Evolutionary conservation across 1,140 invertebrate genomes (phyloP).

Genomic region (Drosophila sulfurigaster): DNA sequence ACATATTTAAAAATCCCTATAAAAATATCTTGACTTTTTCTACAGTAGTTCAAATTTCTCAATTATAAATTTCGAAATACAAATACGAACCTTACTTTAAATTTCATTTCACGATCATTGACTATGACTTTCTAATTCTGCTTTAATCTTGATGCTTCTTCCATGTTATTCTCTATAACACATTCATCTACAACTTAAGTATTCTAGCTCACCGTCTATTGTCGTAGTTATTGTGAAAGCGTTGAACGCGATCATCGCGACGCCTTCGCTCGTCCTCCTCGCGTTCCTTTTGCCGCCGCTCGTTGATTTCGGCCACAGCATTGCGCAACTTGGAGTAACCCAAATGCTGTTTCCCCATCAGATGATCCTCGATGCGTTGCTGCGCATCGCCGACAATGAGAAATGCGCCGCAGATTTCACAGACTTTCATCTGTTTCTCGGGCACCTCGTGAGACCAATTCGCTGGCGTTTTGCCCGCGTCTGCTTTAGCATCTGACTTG

Average conservation of each 20-base stretch:
- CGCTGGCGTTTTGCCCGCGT: slow-evolving; percentile 85
- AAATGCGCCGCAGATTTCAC: slow-evolving; percentile 99
- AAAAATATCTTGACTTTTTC: no score
- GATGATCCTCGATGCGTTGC: slow-evolving; percentile 98
- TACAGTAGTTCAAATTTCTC: no score
- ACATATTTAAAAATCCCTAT: no score
- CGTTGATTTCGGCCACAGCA: slow-evolving; percentile 88
- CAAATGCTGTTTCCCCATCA: slow-evolving; percentile 99
- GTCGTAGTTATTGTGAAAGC: slow-evolving; percentile 84
- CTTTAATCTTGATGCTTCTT: no score
- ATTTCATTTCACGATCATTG: no score
- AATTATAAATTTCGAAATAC: no score
- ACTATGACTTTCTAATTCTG: no score
- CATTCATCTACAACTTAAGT: not conserved
- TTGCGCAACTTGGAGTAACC: slow-evolving; percentile 90
- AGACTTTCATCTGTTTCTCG: slow-evolving; percentile 99
- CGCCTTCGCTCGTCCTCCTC: slow-evolving; percentile 88
- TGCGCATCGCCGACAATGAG: slow-evolving; percentile 99
- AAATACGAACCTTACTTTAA: no score
- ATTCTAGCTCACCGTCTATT: slow-evolving; percentile 70
- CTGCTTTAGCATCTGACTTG: slow-evolving; percentile 89
- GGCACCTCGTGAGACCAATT: slow-evolving; percentile 86
- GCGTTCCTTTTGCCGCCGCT: slow-evolving; percentile 88
- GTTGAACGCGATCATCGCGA: slow-evolving; percentile 87
- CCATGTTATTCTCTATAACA: no score